Base-by-base conservation (phyloP, 2,797 vertebrate species). In the Aeoliscus strigatus region DNA sequence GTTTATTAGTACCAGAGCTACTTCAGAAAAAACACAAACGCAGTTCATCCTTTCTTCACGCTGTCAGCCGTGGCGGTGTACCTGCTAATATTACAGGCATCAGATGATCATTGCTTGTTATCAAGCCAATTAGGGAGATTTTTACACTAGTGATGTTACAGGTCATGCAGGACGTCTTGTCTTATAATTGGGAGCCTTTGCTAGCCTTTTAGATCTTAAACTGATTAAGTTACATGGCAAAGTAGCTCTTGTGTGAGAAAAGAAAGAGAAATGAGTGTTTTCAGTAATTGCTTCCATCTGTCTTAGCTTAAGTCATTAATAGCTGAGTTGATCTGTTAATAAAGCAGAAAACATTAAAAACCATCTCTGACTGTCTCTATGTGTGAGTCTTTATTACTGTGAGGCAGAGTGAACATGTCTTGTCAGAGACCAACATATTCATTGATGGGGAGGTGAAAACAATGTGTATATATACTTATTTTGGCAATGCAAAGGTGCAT, bases 341-440 rank as follows among this genome's bases (percentile, higher is more conserved):
- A 80, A 66, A 71, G 59, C 46, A 46, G 57, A 71, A 70, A 75
- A 46, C 53, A 60, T n/a, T n/a, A n/a, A 64, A 75, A 80, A 76
- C 1, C 48, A n/a, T 16, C 73, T 79, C 60, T 74, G 77, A 81
- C 81, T 74, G 58, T 56, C 55, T 53, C 47, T 47, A 51, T 32
- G 47, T 69, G 72, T 65, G 60, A 65, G 54, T 71, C 80, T 71
- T 69, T 73, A 72, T 75, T 65, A 71, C 48, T 52, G 44, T 47
- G 53, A 39, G 51, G 21, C 49, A 42, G 47, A 36, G 43, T 47
- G 58, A 58, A 70, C 60, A 37, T 26, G 36, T 27, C 17, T 14
- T n/a, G n/a, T 77, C 52, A 61, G 56, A 59, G 55, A 45, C 45
- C n/a, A 9, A 15, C 10, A 27, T 32, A 8, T 48, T 60, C 68